These are phyloP conservation scores for Sericinus montela DNA, from an alignment of 2,888 invertebrate species.

Conservation along the genomic window DNA sequence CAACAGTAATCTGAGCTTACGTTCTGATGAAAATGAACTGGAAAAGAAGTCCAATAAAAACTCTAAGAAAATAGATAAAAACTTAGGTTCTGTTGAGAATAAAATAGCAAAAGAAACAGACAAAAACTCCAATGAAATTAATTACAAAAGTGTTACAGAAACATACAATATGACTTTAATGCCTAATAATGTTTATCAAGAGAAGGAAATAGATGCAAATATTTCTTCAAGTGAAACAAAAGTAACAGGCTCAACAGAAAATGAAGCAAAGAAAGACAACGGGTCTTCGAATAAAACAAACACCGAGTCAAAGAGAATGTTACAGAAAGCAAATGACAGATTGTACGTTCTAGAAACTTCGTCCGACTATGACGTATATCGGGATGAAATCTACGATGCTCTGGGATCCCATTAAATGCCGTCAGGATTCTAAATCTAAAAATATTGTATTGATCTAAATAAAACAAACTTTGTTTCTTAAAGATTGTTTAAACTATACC, in stretches of 20 bases:
- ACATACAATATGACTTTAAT: background rate
- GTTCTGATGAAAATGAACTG: background rate
- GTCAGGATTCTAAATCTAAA: background rate
- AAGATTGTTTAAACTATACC: too few species aligned
- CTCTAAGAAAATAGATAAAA: background rate
- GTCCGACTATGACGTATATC: constrained; percentile 8
- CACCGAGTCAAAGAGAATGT: background rate
- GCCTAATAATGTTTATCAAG: background rate
- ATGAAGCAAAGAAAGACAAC: background rate
- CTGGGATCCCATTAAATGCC: too few species aligned
- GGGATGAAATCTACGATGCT: constrained; percentile 5
- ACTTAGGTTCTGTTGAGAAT: background rate
- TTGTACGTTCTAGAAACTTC: constrained; percentile 13
- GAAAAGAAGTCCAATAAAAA: background rate
- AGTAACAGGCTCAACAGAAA: background rate
- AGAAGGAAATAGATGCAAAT: background rate
- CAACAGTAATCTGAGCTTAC: background rate
- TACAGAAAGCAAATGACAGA: constrained; percentile 7
- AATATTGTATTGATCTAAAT: too few species aligned
- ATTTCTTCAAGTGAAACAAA: background rate
- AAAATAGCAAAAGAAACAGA: background rate
- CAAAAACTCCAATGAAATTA: background rate
- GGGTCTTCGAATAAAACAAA: background rate
- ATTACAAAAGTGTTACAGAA: background rate
- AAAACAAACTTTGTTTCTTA: too few species aligned